A percentile compares a stretch with the other conserved stretches of the same genome.
Conservation (phyloP, 2,888 invertebrate genomes). For the Didymodactylos carnosus region DNA sequence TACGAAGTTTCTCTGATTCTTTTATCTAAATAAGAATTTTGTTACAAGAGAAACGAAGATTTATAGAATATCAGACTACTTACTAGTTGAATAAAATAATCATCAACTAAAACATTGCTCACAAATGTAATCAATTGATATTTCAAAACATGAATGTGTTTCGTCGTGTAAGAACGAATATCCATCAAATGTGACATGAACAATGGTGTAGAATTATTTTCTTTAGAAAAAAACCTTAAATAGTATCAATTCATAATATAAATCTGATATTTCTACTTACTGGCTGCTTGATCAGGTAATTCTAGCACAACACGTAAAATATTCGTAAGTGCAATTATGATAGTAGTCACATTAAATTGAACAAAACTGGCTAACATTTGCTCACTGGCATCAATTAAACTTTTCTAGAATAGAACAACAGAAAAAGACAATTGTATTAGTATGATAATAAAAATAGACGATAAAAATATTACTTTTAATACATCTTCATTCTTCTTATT, state of each 20-base stretch:
- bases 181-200: not conserved
- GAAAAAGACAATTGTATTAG: not conserved
- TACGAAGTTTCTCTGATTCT: too few relatives aligned
- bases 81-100: not conserved
- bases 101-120: not conserved
- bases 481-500: not conserved
- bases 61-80: not conserved
- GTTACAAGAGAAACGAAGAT: not conserved
- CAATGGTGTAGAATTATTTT: not conserved
- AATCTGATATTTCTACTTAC: conserved; percentile 2
- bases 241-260: not conserved
- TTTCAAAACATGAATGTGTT: not conserved
- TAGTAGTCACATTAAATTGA: not conserved
- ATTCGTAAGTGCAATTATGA: conserved; percentile 8
- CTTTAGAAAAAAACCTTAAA: not conserved
- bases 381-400: not conserved
- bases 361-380: not conserved
- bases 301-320: not conserved
- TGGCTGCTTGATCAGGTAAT: not conserved
- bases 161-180: not conserved
- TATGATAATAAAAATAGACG: too few relatives aligned
- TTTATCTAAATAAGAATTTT: too few relatives aligned
- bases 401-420: not conserved
- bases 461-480: not conserved
- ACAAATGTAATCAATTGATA: not conserved